Conservation (phyloP, 2,113 vertebrate genomes). For the Notothenia rossii region DNA sequence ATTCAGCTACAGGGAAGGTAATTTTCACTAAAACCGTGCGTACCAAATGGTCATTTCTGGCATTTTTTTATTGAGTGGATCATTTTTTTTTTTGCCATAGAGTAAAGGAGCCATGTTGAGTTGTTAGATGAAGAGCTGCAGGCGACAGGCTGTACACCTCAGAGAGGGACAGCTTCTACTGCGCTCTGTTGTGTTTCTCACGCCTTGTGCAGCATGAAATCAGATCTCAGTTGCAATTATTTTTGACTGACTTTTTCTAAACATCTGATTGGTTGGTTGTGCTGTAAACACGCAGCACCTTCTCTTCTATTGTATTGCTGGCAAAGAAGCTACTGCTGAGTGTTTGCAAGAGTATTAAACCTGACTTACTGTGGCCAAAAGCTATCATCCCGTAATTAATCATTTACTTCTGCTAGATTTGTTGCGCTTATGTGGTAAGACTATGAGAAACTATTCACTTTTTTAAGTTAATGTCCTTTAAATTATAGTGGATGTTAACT, state of each 20-base stretch:
- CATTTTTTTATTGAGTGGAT: not conserved
- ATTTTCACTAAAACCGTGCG: not conserved
- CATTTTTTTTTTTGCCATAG: not conserved
- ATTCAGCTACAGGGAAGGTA: not conserved
- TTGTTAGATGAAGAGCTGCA: constrained; percentile 3
- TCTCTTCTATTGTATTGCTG: not conserved
- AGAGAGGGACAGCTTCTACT: not conserved
- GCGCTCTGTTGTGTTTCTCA: not conserved
- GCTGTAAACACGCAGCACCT: not conserved
- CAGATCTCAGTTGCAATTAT: not conserved
- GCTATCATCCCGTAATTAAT: not conserved
- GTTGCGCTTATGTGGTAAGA: not conserved
- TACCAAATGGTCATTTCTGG: not conserved
- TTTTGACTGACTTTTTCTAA: constrained; percentile 2
- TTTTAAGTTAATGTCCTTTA: not conserved
- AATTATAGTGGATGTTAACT: not conserved
- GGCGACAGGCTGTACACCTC: not conserved
- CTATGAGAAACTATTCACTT: not conserved
- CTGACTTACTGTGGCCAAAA: not conserved
- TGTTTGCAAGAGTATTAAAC: not conserved
- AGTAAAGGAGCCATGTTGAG: constrained; percentile 2
- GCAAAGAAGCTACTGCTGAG: not conserved
- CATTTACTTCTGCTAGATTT: not conserved
- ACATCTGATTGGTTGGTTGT: not conserved
- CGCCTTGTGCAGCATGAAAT: constrained; percentile 5